A percentile compares a stretch with the other conserved stretches of the same genome.
Evolutionary conservation across 2,797 vertebrate genomes (phyloP).

Genomic region (Choloepus didactylus): DNA sequence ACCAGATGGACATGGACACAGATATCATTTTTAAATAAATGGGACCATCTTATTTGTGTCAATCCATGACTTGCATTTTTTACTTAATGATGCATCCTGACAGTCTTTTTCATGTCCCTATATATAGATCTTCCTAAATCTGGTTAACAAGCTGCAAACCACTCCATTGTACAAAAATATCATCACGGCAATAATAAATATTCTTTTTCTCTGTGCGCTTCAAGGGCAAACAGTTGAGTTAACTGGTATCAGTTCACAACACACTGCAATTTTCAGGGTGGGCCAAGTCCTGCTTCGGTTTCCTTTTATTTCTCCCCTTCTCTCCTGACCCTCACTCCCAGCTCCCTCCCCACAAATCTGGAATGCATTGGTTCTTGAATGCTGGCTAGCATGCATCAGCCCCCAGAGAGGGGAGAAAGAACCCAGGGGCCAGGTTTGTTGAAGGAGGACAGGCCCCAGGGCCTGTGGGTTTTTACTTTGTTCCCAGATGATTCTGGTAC

Average conservation of each 20-base stretch:
- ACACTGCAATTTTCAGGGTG: background rate
- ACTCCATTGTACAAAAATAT: constrained; percentile 27
- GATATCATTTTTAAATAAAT: background rate
- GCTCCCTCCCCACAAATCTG: background rate
- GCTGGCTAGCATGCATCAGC: background rate
- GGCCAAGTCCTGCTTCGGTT: background rate
- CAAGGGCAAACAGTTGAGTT: background rate
- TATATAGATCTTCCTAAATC: background rate
- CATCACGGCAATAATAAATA: background rate
- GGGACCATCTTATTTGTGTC: background rate
- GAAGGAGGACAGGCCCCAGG: no score
- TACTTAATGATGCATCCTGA: background rate
- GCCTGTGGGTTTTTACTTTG: background rate
- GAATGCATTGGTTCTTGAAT: background rate
- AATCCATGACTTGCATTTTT: background rate
- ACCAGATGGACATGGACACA: no score
- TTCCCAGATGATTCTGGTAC: background rate
- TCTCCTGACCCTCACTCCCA: background rate
- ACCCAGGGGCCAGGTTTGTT: background rate
- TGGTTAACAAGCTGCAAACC: background rate
- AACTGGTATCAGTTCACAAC: background rate
- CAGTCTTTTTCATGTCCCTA: background rate
- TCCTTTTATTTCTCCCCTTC: background rate
- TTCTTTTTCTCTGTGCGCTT: background rate
- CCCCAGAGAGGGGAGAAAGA: background rate